These are phyloP conservation scores for Malthinus flaveolus DNA, from an alignment of 2,888 invertebrate species.

Conservation along the genomic window DNA sequence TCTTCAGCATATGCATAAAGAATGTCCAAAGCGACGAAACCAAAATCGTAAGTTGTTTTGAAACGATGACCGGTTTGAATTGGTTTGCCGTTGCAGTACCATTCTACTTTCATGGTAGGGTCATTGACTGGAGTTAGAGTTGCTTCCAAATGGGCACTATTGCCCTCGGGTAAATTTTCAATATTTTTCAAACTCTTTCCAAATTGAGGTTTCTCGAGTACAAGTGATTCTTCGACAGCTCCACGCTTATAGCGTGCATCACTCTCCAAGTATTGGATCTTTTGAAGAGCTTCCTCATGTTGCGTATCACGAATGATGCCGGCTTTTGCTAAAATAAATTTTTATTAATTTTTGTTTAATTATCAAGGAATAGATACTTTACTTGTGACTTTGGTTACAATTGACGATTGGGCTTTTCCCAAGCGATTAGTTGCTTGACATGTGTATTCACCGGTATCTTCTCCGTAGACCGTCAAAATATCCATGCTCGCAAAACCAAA, in stretches of 20 bases:
- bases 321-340: constrained; percentile 66
- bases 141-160: constrained; percentile 89
- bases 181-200: constrained; percentile 84
- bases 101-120: constrained; percentile 97
- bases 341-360: too few relatives aligned
- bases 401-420: constrained; percentile 81
- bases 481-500: constrained; percentile 97
- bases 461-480: constrained; percentile 89
- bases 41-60: constrained; percentile 96
- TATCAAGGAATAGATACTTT: constrained; percentile 52
- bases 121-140: constrained; percentile 96
- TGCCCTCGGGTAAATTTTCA: constrained; percentile 83
- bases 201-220: constrained; percentile 87
- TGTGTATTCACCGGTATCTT: constrained; percentile 92
- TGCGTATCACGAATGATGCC: constrained; percentile 88
- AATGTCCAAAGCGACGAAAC: constrained; percentile 95
- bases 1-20: constrained; percentile 97
- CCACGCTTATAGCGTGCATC: constrained; percentile 75
- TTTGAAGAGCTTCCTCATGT: constrained; percentile 89
- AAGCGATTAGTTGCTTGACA: constrained; percentile 85
- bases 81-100: constrained; percentile 95
- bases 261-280: constrained; percentile 90
- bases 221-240: constrained; percentile 71
- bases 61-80: constrained; percentile 93
- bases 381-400: constrained; percentile 80